Evolutionary conservation across 2,888 invertebrate species (phyloP).

Genomic region (Stegana nigrithorax): DNA sequence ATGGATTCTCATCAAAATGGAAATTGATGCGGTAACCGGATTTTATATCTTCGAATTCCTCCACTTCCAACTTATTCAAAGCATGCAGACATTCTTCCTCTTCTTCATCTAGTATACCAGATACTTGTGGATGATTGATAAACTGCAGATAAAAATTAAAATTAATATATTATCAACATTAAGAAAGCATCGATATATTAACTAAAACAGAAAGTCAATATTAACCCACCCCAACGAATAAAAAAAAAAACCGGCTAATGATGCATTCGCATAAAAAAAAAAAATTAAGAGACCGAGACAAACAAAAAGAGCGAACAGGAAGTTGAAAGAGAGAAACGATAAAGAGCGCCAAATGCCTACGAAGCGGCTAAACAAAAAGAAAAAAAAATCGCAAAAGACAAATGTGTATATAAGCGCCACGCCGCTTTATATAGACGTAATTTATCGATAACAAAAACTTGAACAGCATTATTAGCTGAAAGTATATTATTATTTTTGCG

Average conservation of each 20-base stretch:
- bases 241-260: not conserved
- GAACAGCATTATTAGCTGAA: too few relatives aligned
- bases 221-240: not conserved
- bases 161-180: too few relatives aligned
- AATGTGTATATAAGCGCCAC: constrained; percentile 33
- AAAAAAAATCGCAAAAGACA: constrained; percentile 27
- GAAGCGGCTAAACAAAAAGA: not conserved
- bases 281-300: not conserved
- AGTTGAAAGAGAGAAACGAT: not conserved
- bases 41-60: constrained; percentile 89
- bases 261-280: too few relatives aligned
- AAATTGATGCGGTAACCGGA: constrained; percentile 85
- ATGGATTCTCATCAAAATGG: constrained; percentile 83
- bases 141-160: constrained; percentile 71
- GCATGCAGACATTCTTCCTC: constrained; percentile 84
- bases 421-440: constrained; percentile 17
- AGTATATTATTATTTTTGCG: too few relatives aligned
- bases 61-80: constrained; percentile 80
- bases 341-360: not conserved
- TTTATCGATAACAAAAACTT: too few relatives aligned
- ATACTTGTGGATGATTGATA: constrained; percentile 88
- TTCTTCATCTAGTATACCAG: constrained; percentile 82
- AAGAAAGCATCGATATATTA: too few relatives aligned
- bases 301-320: not conserved
- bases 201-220: constrained; percentile 23